Evolutionary conservation across 1,140 invertebrate species (phyloP), one percentile per base, ranked within the genome.

Genomic region (Solen grandis): DNA sequence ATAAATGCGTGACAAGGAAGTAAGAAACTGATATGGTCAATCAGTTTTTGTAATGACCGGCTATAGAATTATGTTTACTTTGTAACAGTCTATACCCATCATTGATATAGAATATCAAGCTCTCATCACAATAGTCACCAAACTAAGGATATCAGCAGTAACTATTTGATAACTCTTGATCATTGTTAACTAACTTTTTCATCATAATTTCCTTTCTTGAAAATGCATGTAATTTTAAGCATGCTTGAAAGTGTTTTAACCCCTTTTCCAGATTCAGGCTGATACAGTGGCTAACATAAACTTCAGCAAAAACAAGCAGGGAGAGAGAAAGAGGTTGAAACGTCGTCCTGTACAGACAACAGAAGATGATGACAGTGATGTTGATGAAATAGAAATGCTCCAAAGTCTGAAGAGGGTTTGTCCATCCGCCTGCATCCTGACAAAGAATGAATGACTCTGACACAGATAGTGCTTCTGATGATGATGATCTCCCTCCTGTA

Each of bases 401-500:
- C 36, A 50, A 14, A 10, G 22, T 14, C 35, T 70, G 19, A 70
- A 70, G 8, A 33, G 36, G 33, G 25, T 70, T 25, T 70, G 66
- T 33, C 66, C 50, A n/a, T 14, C 5, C 31, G 66, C 50, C 3
- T 70, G 66, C 31, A 70, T 70, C n/a, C 46, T 70, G 1, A 70
- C 66, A 3, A 70, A 70, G 19, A 29, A 70, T n/a, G n/a, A n/a
- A n/a, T 19, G 66, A 70, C 50, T 54, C 2, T 5, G 41, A 54
- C 46, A 70, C 41, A 5, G 27, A 70, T 22, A 55, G 33, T 54
- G 50, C 66, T 5, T 54, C 66, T 16, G 66, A 70, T n/a, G 66
- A 70, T 70, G 66, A 70, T 52, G 66, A 69, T 16, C 1, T 70
- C 8, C 66, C 66, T 41, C 66, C 13, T 13, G 50, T 69, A 70